Evolutionary conservation across 2,888 invertebrate species (phyloP).

Genomic region (Leptopilina myrica): DNA sequence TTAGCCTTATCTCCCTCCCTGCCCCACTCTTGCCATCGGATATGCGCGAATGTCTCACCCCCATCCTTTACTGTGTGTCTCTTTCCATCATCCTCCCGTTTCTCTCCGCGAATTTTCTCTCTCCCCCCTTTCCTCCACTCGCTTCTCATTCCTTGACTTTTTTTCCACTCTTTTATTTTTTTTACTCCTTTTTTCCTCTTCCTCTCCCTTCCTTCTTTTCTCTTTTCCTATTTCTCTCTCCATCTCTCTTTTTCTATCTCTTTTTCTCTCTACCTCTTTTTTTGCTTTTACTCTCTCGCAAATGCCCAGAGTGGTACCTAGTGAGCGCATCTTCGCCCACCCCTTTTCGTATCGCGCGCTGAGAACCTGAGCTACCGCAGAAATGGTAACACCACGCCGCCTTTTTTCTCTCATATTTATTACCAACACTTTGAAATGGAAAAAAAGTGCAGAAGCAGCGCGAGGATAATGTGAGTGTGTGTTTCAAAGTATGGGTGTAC

Average conservation of each 20-base stretch:
- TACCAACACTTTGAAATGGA: conserved; percentile 61
- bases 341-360: conserved; percentile 35
- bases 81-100: conserved; percentile 49
- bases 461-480: conserved; percentile 48
- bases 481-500: conserved; percentile 17
- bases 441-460: conserved; percentile 71
- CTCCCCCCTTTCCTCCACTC: conserved; percentile 54
- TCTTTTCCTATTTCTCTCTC: conserved; percentile 38
- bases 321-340: conserved; percentile 30
- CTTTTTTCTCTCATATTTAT: conserved; percentile 64
- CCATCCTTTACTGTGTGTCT: conserved; percentile 47
- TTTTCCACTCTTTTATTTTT: background rate
- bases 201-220: conserved; percentile 41
- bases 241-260: no score
- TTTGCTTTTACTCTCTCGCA: conserved; percentile 43
- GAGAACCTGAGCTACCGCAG: conserved; percentile 43
- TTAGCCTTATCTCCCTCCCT: conserved; percentile 73
- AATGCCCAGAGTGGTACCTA: conserved; percentile 41
- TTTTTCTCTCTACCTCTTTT: background rate
- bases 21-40: conserved; percentile 67
- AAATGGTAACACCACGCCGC: conserved; percentile 35
- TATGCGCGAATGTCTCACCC: conserved; percentile 73
- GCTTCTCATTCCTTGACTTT: conserved; percentile 50
- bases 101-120: conserved; percentile 48
- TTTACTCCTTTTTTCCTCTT: conserved; percentile 45